phyloP scores from a whole-genome alignment of 2,888 invertebrate species.

The Melolontha melolontha region DNA sequence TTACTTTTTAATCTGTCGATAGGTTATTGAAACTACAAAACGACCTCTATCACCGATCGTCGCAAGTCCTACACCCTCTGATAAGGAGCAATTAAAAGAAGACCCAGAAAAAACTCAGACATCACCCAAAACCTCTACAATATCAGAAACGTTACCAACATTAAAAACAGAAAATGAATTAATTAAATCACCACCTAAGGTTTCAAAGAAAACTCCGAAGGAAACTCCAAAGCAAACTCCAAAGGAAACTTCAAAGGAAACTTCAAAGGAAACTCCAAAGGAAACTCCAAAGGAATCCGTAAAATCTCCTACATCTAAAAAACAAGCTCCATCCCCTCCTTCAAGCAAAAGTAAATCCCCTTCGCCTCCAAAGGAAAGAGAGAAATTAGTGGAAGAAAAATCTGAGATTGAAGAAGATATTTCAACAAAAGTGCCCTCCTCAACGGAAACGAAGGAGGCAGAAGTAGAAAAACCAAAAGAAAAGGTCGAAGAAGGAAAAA shows the following conservation, averaged over 20 bases:
- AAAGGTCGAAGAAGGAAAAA: conserved; percentile 4
- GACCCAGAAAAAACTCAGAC: not conserved
- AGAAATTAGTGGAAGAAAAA: conserved; percentile 19
- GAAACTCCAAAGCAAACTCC: no score
- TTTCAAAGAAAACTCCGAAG: conserved; percentile 23
- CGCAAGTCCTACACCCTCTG: conserved; percentile 32
- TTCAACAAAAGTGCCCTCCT: not conserved
- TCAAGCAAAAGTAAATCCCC: not conserved
- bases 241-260: conserved; percentile 17
- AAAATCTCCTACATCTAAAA: conserved; percentile 15
- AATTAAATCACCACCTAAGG: conserved; percentile 11
- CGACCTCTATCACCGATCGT: conserved; percentile 41
- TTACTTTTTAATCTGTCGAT: not conserved
- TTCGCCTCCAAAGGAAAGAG: conserved; percentile 16
- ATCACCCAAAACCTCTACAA: not conserved
- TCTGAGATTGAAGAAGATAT: conserved; percentile 2
- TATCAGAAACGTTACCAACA: conserved; percentile 6
- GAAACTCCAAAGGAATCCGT: conserved; percentile 18
- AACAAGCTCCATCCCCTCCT: conserved; percentile 24
- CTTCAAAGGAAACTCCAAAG: no score
- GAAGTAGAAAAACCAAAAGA: conserved; percentile 6
- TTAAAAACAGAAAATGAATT: conserved; percentile 3
- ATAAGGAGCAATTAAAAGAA: not conserved
- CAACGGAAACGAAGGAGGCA: not conserved
- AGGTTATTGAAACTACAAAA: conserved; percentile 24